Conservation (phyloP, 2,113 vertebrate genomes). For the Corydoras maculifer region DNA sequence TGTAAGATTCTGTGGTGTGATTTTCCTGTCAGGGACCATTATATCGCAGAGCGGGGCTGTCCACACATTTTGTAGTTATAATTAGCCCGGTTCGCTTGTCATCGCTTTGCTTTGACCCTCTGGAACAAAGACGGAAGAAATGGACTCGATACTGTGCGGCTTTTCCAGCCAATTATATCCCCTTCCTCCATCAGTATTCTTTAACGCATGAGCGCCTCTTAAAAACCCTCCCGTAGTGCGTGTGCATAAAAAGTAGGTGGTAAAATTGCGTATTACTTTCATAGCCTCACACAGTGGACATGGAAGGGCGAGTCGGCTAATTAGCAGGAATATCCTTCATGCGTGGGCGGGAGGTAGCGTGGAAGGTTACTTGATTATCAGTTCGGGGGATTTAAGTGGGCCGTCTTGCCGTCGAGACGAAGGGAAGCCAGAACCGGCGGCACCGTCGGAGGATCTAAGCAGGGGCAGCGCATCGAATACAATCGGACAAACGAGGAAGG, state of each 20-base stretch:
- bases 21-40: constrained; percentile 34
- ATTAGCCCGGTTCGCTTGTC: constrained; percentile 32
- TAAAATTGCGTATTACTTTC: constrained; percentile 32
- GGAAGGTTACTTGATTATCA: constrained; percentile 9
- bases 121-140: constrained; percentile 24
- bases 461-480: not conserved
- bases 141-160: constrained; percentile 1
- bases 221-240: constrained; percentile 37
- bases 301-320: constrained; percentile 44
- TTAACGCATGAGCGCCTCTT: constrained; percentile 40
- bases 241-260: constrained; percentile 47
- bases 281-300: constrained; percentile 3
- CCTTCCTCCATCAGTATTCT: constrained; percentile 43
- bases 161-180: constrained; percentile 40
- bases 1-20: constrained; percentile 14
- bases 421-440: constrained; percentile 5
- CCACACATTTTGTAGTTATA: constrained; percentile 22
- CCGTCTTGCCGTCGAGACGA: constrained; percentile 31
- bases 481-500: not conserved
- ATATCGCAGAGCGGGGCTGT: constrained; percentile 17
- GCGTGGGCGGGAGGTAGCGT: constrained; percentile 12
- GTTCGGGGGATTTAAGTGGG: constrained; percentile 31
- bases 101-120: constrained; percentile 16
- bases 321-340: constrained; percentile 53
- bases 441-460: constrained; percentile 6